Evolutionary conservation across 2,888 invertebrate genomes (phyloP), one percentile per base, ranked within the genome.

Genomic region (Argyresthia goedartella): DNA sequence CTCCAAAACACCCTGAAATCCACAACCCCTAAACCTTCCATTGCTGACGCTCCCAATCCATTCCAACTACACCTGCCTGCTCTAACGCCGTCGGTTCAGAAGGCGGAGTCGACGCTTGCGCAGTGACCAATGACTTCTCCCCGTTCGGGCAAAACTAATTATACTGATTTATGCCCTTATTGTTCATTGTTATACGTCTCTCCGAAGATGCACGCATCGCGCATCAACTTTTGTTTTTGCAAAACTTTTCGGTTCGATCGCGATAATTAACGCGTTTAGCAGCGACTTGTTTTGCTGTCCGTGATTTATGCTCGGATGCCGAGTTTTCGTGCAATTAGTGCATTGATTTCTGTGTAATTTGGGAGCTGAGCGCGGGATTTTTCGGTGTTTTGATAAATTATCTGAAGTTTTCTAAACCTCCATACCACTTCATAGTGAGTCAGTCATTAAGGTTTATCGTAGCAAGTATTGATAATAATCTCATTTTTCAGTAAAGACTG

Each of bases 131-230:
- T 90, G 89, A 89, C 80, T 89, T 77, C 76, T 79, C 89, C 84
- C 79, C 85, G 85, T 81, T 77, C 75, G 71, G 70, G 76, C 85
- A 90, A 90, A 92, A 92, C 94, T 94, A 94, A 94, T 94, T 94
- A 94, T 94, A 92, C 92, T 93, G 94, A 94, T 94, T 94, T 94
- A 94, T 94, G 92, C 92, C 87, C 89, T 93, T 92, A 94, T 94
- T 94, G 94, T 94, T 91, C 93, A 93, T 93, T 93, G 93, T 93
- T 91, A 89, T 87, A 87, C 87, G 77, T 81, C 82, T 81, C 76
- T 81, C 88, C 86, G 36, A 14, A 9, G 39, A 39, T 9, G 10
- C 39, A 11, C 39, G 9, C 39, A 11, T 36, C 36, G 36, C 48
- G 35, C 4, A 36, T 48, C 48, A 48, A 36, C 48, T 48, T 48